Evolutionary conservation across 2,113 vertebrate genomes (phyloP), one percentile per base, ranked within the genome.

Genomic region (Eidolon helvum): DNA sequence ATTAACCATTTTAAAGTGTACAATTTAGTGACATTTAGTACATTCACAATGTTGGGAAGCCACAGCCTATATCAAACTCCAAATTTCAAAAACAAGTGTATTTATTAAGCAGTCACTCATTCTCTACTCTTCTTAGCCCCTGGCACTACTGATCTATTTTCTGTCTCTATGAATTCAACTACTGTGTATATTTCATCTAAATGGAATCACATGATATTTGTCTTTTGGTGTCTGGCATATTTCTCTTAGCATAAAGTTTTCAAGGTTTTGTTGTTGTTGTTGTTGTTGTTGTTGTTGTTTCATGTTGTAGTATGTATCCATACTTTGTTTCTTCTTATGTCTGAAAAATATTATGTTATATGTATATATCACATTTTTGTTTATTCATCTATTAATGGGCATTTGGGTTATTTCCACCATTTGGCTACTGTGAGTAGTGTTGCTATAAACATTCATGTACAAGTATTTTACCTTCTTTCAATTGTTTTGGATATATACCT

Each of bases 71-170:
- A 35, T 38, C 30, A 74, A 77, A 35, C n/a, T 77, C 5, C 15
- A 77, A 72, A 78, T 7, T 38, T 10, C 0, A 16, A 21, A 48
- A 50, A 65, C 4, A 6, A 1, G 12, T 57, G 0, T 28, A 38
- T 0, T 3, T 21, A 33, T 7, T 68, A 19, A 53, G 7, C 21
- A 69, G 5, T 35, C 11, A 48, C 18, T 35, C 8, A 66, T 45
- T 66, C 2, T 28, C 14, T 4, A 68, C 12, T 15, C 7, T 4
- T 33, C 6, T 33, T 10, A 72, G 66, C 1, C 14, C 10, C 59
- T 19, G 4, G 10, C 2, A 79, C 15, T 28, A 28, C 0, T 5
- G 5, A n/a, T 68, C 4, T 2, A 0, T 68, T 84, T 55, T 66
- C 55, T n/a, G 19, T n/a, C 12, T 78, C 33, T 45, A 5, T 53